Conservation (phyloP, 2,888 invertebrate species). For the Drosophila kuntzei region DNA sequence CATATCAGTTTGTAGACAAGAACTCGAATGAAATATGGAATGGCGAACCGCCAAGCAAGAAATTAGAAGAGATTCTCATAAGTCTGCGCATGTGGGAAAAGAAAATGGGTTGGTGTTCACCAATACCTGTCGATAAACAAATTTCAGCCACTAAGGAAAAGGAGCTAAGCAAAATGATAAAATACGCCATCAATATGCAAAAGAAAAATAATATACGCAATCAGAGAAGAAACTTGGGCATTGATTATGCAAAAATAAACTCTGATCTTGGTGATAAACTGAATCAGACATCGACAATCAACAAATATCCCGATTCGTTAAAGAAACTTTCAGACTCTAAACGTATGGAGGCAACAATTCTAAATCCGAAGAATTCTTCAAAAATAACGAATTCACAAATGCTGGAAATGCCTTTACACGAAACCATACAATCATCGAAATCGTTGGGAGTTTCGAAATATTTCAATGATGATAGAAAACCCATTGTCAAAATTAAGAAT, state of each 20-base stretch:
- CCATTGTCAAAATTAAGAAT: neutral
- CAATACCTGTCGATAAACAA: neutral
- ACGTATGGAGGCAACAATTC: neutral
- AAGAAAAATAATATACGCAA: slow-evolving; percentile 2
- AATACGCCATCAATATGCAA: neutral
- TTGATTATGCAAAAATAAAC: neutral
- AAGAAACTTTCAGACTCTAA: neutral
- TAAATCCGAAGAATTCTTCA: neutral
- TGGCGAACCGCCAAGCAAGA: neutral
- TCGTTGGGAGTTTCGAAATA: neutral
- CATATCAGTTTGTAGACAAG: neutral
- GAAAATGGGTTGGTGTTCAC: neutral
- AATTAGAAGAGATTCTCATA: neutral
- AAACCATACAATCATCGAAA: neutral
- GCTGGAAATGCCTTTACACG: neutral
- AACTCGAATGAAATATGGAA: too few species aligned
- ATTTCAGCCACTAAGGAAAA: neutral
- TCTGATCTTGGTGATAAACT: too few species aligned
- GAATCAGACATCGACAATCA: too few species aligned
- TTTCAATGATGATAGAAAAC: neutral
- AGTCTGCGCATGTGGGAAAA: slow-evolving; percentile 4
- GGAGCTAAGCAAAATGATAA: neutral
- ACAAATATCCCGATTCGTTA: too few species aligned
- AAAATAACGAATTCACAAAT: neutral
- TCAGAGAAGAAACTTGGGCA: neutral